Base-by-base conservation (phyloP, 2,797 vertebrate genomes). In the Hippoglossus hippoglossus region DNA sequence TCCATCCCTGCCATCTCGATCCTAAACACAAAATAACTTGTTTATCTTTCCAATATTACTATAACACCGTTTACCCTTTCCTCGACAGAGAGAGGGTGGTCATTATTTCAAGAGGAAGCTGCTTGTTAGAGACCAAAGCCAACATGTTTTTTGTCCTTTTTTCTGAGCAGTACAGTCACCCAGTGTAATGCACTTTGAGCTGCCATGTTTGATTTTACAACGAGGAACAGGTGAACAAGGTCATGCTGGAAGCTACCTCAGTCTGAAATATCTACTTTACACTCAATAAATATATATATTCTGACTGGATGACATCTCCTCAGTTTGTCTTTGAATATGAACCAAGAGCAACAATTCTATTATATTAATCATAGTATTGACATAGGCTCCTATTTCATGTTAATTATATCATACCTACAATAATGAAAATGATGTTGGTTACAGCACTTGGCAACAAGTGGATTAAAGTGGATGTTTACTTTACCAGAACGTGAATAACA, bases 181-280 rank as follows among this genome's bases (percentile, higher is more conserved):
- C 22, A 67, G 41, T 39, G 28, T 41, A 41, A 70, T 70, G 18
- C 6, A 54, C 36, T 50, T 64, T 46, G 5, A 39, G 21, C 25
- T 67, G 61, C 41, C 61, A 21, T 71, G 31, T 66, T 55, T 70
- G 25, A 46, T 11, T 54, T 24, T 6, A 36, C 18, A 41, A 53
- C 25, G n/a, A 77, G 55, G 25, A 56, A 19, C 6, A 7, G 6
- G 44, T 46, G 16, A 46, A 7, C 5, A 19, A 58, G 47, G 47
- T 49, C 47, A 21, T 21, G 47, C 0, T 19, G 18, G 21, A 56
- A 34, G n/a, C 12, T 21, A 16, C 67, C 66, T 60, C 26, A 13
- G n/a, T 31, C 19, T 22, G 34, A 11, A 63, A 47, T 31, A 53
- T 49, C 47, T 58, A 21, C 44, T 54, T 47, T 58, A 26, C 44